These are phyloP conservation scores for Polyommatus icarus DNA, from an alignment of 2,888 invertebrate species.

Conservation along the genomic window DNA sequence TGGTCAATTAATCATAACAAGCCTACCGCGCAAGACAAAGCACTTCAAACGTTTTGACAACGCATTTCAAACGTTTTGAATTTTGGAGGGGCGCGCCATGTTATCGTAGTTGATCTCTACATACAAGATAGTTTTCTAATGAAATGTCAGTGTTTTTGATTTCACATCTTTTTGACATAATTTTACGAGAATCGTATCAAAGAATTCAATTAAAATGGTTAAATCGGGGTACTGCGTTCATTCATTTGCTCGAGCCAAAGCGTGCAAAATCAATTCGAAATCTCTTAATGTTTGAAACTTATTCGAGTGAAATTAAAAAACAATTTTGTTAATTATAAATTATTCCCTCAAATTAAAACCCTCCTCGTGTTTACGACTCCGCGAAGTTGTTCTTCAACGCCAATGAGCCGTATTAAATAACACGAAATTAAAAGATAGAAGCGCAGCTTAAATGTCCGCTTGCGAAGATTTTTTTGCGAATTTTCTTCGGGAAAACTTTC, in stretches of 20 bases:
- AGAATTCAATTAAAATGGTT: neutral
- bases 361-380: constrained; percentile 18
- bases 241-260: neutral
- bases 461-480: constrained; percentile 38
- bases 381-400: constrained; percentile 24
- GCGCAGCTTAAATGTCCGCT: constrained; percentile 31
- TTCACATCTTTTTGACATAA: no score
- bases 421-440: constrained; percentile 29
- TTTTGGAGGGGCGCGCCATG: no score
- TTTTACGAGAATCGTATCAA: no score
- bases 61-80: no score
- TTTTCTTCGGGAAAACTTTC: constrained; percentile 36
- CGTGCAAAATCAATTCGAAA: neutral
- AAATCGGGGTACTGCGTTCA: neutral
- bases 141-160: no score
- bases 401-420: constrained; percentile 30
- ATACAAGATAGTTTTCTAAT: no score
- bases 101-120: no score
- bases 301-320: neutral
- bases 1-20: no score
- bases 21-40: no score
- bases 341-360: neutral
- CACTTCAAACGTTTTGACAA: no score
- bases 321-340: constrained; percentile 9
- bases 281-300: neutral